These are phyloP conservation scores for Isichthys henryi DNA, from an alignment of 2,113 vertebrate genomes.

Conservation along the genomic window DNA sequence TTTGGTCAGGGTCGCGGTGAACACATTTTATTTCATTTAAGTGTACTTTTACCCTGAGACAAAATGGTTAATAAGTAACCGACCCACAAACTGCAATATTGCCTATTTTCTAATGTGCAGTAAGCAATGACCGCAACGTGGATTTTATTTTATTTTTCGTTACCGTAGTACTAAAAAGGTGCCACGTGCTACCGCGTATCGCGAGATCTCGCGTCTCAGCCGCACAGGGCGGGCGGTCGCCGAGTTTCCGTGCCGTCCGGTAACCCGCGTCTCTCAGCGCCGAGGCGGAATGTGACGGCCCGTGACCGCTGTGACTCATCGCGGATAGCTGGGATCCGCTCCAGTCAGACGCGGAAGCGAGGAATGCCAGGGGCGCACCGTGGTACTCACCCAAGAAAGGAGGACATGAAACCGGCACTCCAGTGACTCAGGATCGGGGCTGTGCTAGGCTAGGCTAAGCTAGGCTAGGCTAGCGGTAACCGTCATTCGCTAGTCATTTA, in stretches of 20 bases:
- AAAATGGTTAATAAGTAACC: not conserved
- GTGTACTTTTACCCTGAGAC: not conserved
- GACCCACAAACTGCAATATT: not conserved
- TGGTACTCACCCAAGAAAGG: slow-evolving; percentile 19
- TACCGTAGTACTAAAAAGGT: not conserved
- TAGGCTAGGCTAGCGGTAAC: not conserved
- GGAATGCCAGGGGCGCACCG: slow-evolving; percentile 1
- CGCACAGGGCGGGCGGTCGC: not conserved
- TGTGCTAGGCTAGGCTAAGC: not conserved
- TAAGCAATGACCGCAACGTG: not conserved
- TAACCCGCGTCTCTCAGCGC: not conserved
- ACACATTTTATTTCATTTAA: not conserved
- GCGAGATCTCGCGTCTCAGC: not conserved
- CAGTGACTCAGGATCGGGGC: slow-evolving; percentile 10
- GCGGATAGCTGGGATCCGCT: not conserved
- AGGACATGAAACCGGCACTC: slow-evolving; percentile 33
- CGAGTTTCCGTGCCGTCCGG: not conserved
- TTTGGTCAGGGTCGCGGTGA: not conserved
- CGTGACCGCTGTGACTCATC: not conserved
- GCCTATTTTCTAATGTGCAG: not conserved
- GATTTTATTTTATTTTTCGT: not conserved
- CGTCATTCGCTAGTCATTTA: not conserved
- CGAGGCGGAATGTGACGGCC: not conserved
- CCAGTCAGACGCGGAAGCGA: slow-evolving; percentile 33
- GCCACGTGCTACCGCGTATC: not conserved